A percentile compares a stretch with the other conserved stretches of the same genome.
Evolutionary conservation across 2,113 vertebrate species (phyloP).

Genomic region (Caracal caracal): DNA sequence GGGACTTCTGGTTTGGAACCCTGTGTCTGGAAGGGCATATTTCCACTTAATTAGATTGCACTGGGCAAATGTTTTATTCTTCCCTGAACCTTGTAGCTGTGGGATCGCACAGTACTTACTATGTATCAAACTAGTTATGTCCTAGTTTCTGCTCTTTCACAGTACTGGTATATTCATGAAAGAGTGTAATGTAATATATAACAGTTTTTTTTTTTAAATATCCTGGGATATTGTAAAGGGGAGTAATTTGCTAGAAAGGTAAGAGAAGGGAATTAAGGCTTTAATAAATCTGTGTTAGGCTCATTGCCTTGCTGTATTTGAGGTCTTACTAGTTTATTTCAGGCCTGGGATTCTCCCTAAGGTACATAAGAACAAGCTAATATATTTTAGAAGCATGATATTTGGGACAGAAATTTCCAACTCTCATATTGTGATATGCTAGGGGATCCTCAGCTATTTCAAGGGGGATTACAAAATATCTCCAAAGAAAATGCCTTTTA

Average conservation of each 20-base stretch:
- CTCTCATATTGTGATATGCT: slow-evolving; percentile 4
- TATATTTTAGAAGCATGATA: slow-evolving; percentile 59
- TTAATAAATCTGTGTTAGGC: slow-evolving; percentile 55
- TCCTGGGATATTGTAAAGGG: slow-evolving; percentile 16
- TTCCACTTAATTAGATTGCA: not conserved
- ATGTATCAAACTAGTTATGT: not conserved
- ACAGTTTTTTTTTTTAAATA: not conserved
- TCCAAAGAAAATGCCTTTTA: slow-evolving; percentile 4
- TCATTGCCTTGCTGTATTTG: slow-evolving; percentile 35
- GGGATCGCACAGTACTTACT: not conserved
- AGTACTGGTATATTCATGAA: not conserved
- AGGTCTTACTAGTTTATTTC: slow-evolving; percentile 71
- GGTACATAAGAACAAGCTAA: not conserved
- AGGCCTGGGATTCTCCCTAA: slow-evolving; percentile 44
- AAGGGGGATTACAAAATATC: not conserved
- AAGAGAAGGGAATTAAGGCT: slow-evolving; percentile 45
- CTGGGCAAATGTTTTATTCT: not conserved
- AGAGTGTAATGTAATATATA: not conserved
- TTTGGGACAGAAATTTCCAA: slow-evolving; percentile 60
- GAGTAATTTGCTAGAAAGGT: slow-evolving; percentile 53
- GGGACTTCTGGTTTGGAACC: not conserved
- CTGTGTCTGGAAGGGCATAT: not conserved
- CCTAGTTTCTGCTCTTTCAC: slow-evolving; percentile 44
- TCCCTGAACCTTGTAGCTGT: not conserved
- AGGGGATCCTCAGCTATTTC: not conserved